A percentile compares a stretch with the other conserved stretches of the same genome.
phyloP scores from a whole-genome alignment of 2,113 vertebrate genomes.

The Eptesicus fuscus region DNA sequence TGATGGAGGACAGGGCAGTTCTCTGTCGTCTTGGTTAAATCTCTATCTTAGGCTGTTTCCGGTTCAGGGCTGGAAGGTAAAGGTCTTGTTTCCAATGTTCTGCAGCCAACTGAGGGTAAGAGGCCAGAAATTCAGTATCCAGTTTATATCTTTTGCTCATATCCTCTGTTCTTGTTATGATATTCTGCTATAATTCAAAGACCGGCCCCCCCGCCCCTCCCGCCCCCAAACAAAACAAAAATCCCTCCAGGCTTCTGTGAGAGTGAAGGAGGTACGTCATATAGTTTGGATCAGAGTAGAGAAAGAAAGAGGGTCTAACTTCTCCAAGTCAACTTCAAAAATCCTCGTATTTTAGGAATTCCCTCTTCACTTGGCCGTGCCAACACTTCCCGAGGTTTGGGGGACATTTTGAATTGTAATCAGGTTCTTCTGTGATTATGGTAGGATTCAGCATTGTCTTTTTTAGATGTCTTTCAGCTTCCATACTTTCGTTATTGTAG shows the following conservation, averaged over 20 bases:
- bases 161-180: neutral
- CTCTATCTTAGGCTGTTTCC: neutral
- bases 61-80: neutral
- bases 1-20: neutral
- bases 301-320: neutral
- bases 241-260: neutral
- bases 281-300: neutral
- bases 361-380: neutral
- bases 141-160: neutral
- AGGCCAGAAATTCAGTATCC: neutral
- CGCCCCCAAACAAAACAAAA: neutral
- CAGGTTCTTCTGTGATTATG: neutral
- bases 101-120: neutral
- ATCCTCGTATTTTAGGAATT: neutral
- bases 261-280: neutral
- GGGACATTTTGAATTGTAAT: neutral
- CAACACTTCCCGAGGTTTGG: neutral
- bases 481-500: neutral
- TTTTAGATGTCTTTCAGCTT: neutral
- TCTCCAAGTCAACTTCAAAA: neutral
- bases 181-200: neutral
- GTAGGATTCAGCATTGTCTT: neutral
- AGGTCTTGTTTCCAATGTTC: neutral
- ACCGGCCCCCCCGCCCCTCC: accelerated
- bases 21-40: neutral